Conservation (phyloP, 1,140 invertebrate genomes). For the Drosophila malerkotliana region DNA sequence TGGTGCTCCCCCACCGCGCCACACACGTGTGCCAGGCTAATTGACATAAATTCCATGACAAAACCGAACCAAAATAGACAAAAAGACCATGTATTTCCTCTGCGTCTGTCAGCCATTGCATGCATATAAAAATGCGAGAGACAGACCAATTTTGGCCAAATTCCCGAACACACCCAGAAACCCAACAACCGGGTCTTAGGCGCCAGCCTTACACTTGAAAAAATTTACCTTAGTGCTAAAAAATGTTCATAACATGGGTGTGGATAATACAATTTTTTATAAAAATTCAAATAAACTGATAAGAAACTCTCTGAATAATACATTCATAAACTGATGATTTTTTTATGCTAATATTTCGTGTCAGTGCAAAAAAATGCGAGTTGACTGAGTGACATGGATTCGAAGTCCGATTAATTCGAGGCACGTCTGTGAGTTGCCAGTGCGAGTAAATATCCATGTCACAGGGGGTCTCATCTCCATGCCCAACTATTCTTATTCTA, state of each 20-base stretch:
- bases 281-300: neutral
- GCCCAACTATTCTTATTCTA: slow-evolving; percentile 58
- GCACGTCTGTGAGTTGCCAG: slow-evolving; percentile 45
- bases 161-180: slow-evolving; percentile 55
- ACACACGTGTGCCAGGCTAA: slow-evolving; percentile 63
- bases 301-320: neutral
- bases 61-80: slow-evolving; percentile 52
- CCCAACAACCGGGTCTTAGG: slow-evolving; percentile 34
- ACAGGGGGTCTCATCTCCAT: slow-evolving; percentile 18
- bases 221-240: neutral
- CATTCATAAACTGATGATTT: neutral
- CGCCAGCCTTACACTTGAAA: slow-evolving; percentile 26
- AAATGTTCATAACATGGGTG: no score
- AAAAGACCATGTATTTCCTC: slow-evolving; percentile 38
- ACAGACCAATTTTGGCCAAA: slow-evolving; percentile 63
- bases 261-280: neutral
- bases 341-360: slow-evolving; percentile 1
- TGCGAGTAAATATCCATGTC: slow-evolving; percentile 27
- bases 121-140: slow-evolving; percentile 65
- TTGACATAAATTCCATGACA: slow-evolving; percentile 79
- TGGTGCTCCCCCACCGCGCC: slow-evolving; percentile 13
- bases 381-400: slow-evolving; percentile 76
- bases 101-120: slow-evolving; percentile 37
- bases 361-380: slow-evolving; percentile 15
- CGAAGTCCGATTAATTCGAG: slow-evolving; percentile 68